Evolutionary conservation across 2,888 invertebrate genomes (phyloP), one percentile per base, ranked within the genome.

Genomic region (Timandra comae): DNA sequence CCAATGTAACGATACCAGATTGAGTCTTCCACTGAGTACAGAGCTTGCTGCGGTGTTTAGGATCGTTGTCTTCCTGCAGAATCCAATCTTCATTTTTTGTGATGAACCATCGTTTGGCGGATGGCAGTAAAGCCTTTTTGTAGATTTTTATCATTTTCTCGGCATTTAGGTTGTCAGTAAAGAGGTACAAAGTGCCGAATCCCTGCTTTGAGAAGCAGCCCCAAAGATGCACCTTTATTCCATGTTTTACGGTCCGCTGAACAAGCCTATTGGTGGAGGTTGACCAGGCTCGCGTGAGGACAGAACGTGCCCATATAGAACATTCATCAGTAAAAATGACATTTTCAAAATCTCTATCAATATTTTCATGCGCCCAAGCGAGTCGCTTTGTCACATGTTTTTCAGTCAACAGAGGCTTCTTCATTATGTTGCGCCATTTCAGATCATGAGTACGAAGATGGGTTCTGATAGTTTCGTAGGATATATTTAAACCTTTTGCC

Each of bases 161-260:
- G 7, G 19, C 19, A 19, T 19, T 7, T 19, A 19, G 19, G 19
- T 3, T 19, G 4, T 7, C 19, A 7, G 19, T 19, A 19, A 12
- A 27, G 4, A 27, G 3, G 8, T 27, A 16, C 16, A 27, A 27
- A 9, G 3, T 27, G 13, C 16, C 27, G 13, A 27, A 27, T 7
- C 27, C 27, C 16, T 3, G 3, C 13, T 27, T 27, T 16, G 27
- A 27, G 9, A 27, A 27, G 9, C 27, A 27, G 2, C 27, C 27
- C 27, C 27, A 27, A 27, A 27, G 22, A 22, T 23, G 22, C 11
- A 22, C 30, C 30, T 30, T 22, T 7, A 30, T 23, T 19, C 4
- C 4, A 7, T 26, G 19, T 19, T 19, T 19, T 7, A 19, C 19
- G 19, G 19, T 19, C 7, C 19, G 3, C 4, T 5, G 4, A 3